Conservation (phyloP, 1,140 invertebrate species). For the Heliconius congener region DNA sequence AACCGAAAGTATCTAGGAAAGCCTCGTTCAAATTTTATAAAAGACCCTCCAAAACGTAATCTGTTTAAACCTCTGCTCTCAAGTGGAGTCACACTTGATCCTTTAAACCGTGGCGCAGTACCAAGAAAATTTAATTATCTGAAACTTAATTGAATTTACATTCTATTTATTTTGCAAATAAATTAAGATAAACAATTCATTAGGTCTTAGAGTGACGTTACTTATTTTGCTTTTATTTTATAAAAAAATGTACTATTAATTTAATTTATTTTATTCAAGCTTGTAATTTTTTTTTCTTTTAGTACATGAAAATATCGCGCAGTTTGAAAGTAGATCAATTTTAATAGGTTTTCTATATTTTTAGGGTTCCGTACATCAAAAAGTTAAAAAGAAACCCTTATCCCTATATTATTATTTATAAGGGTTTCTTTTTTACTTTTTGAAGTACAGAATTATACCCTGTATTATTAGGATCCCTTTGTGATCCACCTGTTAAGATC, state of each 20-base stretch:
- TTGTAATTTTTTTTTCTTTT: too few relatives aligned
- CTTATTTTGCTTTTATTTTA: background rate
- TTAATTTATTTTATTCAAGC: background rate
- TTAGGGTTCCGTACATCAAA: too few relatives aligned
- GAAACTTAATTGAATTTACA: constrained; percentile 28
- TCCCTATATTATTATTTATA: too few relatives aligned
- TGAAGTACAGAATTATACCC: too few relatives aligned
- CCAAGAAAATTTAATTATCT: constrained; percentile 30
- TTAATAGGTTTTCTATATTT: too few relatives aligned
- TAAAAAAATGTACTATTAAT: background rate
- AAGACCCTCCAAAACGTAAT: constrained; percentile 24
- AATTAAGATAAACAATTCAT: constrained; percentile 5
- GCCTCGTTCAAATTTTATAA: constrained; percentile 16
- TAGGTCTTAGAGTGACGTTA: background rate
- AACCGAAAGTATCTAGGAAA: background rate
- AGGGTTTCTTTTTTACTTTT: too few relatives aligned
- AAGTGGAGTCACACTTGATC: constrained; percentile 29
- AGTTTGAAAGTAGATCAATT: too few relatives aligned
- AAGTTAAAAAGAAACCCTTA: too few relatives aligned
- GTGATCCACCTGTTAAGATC: too few relatives aligned
- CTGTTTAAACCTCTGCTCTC: constrained; percentile 20
- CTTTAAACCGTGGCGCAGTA: constrained; percentile 3
- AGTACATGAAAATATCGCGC: too few relatives aligned
- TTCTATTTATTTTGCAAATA: constrained; percentile 6
- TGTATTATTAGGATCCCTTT: too few relatives aligned